phyloP scores from a whole-genome alignment of 2,797 vertebrate species.

The Craterocephalus amniculus region DNA sequence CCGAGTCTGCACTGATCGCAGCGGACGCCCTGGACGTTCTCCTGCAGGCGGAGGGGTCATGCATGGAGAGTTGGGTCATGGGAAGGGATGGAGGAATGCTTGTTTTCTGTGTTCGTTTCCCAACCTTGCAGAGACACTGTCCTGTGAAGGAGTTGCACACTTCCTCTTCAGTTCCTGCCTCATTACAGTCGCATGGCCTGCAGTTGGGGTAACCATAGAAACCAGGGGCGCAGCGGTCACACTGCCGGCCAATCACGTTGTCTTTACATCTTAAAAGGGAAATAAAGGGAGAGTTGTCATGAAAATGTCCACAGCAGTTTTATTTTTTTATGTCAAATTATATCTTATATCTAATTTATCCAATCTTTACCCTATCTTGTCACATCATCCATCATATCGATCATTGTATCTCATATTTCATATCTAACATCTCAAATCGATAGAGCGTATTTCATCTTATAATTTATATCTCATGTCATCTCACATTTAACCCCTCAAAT shows the following conservation, averaged over 20 bases:
- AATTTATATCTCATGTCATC: too few species aligned
- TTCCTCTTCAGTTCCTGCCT: conserved; percentile 85
- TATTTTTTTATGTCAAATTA: too few species aligned
- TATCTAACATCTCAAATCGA: too few species aligned
- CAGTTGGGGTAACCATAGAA: conserved; percentile 92
- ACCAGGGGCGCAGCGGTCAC: conserved; percentile 89
- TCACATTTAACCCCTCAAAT: too few species aligned
- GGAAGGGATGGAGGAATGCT: neutral
- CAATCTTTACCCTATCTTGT: too few species aligned
- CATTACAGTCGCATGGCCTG: conserved; percentile 88
- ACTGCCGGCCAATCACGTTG: conserved; percentile 90
- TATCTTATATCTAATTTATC: too few species aligned
- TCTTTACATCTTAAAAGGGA: conserved; percentile 88
- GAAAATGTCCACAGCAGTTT: too few species aligned
- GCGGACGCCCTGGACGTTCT: conserved; percentile 90
- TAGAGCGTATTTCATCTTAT: too few species aligned
- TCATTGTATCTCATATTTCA: too few species aligned
- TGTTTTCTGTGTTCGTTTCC: conserved; percentile 1
- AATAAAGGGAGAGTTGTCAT: neutral
- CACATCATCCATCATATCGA: too few species aligned
- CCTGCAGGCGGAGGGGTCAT: conserved; percentile 77
- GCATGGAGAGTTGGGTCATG: neutral
- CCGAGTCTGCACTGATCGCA: conserved; percentile 94
- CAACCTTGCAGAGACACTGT: conserved; percentile 94
- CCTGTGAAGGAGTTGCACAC: conserved; percentile 88